Conservation (phyloP, 2,797 vertebrate species). For the Loriculus beryllinus region DNA sequence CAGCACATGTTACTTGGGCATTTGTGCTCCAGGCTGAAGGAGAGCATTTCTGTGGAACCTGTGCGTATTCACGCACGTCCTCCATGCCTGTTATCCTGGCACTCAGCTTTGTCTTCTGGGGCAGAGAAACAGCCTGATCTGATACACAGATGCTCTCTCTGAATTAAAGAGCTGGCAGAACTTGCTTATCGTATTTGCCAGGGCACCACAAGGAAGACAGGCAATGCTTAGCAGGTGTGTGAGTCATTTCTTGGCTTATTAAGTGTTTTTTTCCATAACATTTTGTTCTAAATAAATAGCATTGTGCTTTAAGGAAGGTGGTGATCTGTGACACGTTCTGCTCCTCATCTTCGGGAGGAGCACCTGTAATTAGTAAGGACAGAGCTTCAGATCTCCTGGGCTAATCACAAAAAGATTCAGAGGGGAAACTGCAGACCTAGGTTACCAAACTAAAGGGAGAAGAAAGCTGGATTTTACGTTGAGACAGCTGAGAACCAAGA, state of each 20-base stretch:
- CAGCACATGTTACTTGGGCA: neutral
- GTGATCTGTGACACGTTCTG: neutral
- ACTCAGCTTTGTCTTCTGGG: constrained; percentile 41
- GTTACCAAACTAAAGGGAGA: neutral
- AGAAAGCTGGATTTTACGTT: neutral
- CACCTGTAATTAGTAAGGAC: neutral
- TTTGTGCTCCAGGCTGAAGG: neutral
- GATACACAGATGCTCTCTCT: constrained; percentile 64
- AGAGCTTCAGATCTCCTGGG: neutral
- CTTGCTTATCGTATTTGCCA: constrained; percentile 32
- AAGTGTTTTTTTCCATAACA: neutral
- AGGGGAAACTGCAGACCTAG: neutral
- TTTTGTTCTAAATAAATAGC: constrained; percentile 43
- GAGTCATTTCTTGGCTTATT: constrained; percentile 49
- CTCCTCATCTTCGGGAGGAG: neutral
- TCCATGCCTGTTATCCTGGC: constrained; percentile 18
- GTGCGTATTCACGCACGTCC: neutral
- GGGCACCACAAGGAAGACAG: constrained; percentile 57
- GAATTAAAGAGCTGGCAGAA: constrained; percentile 68
- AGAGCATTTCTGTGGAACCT: neutral
- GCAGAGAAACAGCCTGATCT: constrained; percentile 34
- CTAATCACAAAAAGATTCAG: neutral
- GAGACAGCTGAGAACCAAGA: neutral
- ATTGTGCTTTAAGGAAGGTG: neutral
- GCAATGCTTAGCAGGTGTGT: constrained; percentile 50